phyloP scores from a whole-genome alignment of 2,113 vertebrate genomes.

The Spea multiplicata region DNA sequence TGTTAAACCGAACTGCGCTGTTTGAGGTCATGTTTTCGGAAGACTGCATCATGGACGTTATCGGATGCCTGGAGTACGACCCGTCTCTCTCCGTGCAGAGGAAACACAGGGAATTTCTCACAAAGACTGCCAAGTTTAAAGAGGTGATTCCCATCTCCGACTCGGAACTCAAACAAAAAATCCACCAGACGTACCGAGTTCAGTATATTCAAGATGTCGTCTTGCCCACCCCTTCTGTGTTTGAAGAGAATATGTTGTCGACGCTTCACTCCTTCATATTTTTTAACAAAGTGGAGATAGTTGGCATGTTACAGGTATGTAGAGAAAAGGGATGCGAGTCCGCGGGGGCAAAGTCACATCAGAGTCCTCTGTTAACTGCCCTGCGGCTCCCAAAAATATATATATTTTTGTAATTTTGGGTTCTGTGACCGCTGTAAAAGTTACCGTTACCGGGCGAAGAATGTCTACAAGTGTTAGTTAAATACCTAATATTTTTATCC shows the following conservation, averaged over 20 bases:
- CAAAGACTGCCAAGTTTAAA: slow-evolving; percentile 96
- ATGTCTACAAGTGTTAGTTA: too few species aligned
- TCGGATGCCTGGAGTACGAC: slow-evolving; percentile 97
- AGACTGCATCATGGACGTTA: slow-evolving; percentile 99
- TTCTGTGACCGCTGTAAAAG: too few species aligned
- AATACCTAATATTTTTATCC: too few species aligned
- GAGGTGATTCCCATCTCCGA: slow-evolving; percentile 99
- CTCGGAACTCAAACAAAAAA: slow-evolving; percentile 97
- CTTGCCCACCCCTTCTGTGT: slow-evolving; percentile 96
- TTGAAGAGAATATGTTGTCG: slow-evolving; percentile 99
- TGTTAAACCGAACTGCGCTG: slow-evolving; percentile 97
- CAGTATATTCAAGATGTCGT: slow-evolving; percentile 99
- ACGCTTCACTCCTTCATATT: slow-evolving; percentile 99
- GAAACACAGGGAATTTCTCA: slow-evolving; percentile 97
- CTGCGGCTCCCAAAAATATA: too few species aligned
- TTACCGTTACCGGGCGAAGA: too few species aligned
- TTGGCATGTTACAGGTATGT: slow-evolving; percentile 98
- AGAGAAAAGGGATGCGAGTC: not conserved
- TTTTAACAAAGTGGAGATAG: slow-evolving; percentile 99
- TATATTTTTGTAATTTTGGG: too few species aligned
- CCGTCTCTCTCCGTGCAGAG: slow-evolving; percentile 91
- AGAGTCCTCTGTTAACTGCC: too few species aligned
- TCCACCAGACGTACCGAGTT: slow-evolving; percentile 97
- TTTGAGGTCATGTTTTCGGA: slow-evolving; percentile 99
- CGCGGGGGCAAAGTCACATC: too few species aligned